phyloP scores from a whole-genome alignment of 2,888 invertebrate genomes.

The Parnassius smintheus region DNA sequence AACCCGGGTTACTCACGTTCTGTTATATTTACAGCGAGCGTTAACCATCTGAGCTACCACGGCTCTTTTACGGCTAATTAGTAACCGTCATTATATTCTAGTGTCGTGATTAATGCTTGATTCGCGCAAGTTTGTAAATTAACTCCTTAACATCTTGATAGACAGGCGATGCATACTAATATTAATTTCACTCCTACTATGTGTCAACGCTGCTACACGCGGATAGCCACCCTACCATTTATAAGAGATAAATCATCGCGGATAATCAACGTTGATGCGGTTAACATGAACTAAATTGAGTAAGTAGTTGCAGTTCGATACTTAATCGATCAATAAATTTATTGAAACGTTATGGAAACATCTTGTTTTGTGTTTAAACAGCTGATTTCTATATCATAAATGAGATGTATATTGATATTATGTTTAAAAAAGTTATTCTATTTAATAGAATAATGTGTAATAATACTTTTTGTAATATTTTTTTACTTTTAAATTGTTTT shows the following conservation, averaged over 20 bases:
- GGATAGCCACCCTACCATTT: neutral
- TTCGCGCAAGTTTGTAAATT: constrained; percentile 19
- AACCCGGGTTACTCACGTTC: too few relatives aligned
- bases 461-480: neutral
- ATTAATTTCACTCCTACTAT: neutral
- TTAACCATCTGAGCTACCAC: too few relatives aligned
- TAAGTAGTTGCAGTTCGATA: constrained; percentile 6
- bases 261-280: constrained; percentile 12
- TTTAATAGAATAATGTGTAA: neutral
- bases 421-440: neutral
- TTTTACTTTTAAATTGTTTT: too few relatives aligned
- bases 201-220: neutral
- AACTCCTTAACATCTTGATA: constrained; percentile 12
- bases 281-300: constrained; percentile 14
- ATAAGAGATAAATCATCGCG: constrained; percentile 10
- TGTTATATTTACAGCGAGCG: too few relatives aligned
- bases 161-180: constrained; percentile 1
- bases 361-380: constrained; percentile 12
- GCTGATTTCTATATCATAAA: constrained; percentile 6
- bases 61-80: constrained; percentile 7
- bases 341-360: constrained; percentile 4
- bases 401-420: neutral
- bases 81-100: constrained; percentile 21
- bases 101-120: constrained; percentile 20
- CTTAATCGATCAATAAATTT: constrained; percentile 8